These are phyloP conservation scores for Chaetops frenatus DNA, from an alignment of 2,113 vertebrate species.

Conservation along the genomic window DNA sequence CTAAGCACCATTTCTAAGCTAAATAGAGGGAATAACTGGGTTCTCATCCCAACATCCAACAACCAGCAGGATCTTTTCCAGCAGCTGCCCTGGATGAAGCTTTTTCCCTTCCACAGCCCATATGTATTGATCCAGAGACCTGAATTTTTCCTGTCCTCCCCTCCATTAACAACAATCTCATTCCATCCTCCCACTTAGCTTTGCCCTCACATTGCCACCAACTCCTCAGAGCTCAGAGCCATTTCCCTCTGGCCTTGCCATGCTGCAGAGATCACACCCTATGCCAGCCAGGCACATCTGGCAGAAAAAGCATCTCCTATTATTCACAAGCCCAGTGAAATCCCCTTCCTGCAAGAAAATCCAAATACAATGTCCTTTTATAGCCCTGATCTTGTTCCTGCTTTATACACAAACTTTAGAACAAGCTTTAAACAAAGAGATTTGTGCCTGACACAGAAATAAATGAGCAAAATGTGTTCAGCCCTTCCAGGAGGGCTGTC, in stretches of 20 bases:
- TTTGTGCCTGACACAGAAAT: neutral
- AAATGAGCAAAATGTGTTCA: neutral
- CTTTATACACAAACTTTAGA: neutral
- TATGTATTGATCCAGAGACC: neutral
- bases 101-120: neutral
- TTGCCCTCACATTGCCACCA: neutral
- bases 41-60: neutral
- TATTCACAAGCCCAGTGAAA: neutral
- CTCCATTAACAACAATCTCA: neutral
- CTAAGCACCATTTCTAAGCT: neutral
- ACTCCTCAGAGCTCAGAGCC: neutral
- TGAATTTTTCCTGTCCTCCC: neutral
- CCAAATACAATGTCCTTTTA: neutral
- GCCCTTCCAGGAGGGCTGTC: neutral
- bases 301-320: neutral
- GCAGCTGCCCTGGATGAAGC: neutral
- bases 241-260: neutral
- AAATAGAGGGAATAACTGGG: neutral
- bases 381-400: neutral
- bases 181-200: neutral
- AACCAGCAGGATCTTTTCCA: neutral
- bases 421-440: neutral
- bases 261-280: neutral
- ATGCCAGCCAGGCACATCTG: neutral
- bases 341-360: neutral